Conservation (phyloP, 2,888 invertebrate genomes). For the Tupiocoris notatus region DNA sequence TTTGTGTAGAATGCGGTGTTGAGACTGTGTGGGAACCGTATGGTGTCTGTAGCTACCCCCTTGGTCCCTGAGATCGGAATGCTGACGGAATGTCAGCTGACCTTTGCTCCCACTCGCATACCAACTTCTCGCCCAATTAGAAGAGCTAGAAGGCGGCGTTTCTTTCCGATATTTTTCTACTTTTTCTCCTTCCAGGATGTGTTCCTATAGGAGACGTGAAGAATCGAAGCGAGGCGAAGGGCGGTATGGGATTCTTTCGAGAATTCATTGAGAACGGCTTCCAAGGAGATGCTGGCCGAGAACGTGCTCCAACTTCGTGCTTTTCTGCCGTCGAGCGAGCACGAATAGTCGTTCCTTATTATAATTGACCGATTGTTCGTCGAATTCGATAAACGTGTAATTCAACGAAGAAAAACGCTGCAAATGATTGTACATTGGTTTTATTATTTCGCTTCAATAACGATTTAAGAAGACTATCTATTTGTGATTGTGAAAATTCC, state of each 20-base stretch:
- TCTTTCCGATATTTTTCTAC: not conserved
- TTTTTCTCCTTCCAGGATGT: not conserved
- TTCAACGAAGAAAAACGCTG: too few species aligned
- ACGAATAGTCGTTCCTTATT: too few species aligned
- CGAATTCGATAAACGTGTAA: too few species aligned
- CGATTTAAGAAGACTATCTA: too few species aligned
- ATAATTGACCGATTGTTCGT: too few species aligned
- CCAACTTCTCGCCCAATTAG: not conserved
- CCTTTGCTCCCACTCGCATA: constrained; percentile 43
- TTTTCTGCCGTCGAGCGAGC: too few species aligned
- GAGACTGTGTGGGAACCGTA: constrained; percentile 42
- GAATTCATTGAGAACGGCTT: not conserved
- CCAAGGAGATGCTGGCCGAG: not conserved
- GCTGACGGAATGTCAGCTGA: constrained; percentile 45
- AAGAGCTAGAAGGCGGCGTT: not conserved
- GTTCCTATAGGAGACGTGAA: not conserved
- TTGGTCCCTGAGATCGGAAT: constrained; percentile 26
- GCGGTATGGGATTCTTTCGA: not conserved
- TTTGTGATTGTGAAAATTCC: too few species aligned
- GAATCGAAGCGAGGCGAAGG: not conserved
- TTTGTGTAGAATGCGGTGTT: constrained; percentile 46
- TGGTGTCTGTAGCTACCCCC: constrained; percentile 3
- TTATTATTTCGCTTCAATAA: too few species aligned
- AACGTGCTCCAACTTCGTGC: not conserved
- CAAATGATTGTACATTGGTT: too few species aligned